Percentiles rank a stretch among this genome's conserved stretches.
These are phyloP conservation scores for Eulithis prunata DNA, from an alignment of 2,888 invertebrate genomes.

Conservation along the genomic window DNA sequence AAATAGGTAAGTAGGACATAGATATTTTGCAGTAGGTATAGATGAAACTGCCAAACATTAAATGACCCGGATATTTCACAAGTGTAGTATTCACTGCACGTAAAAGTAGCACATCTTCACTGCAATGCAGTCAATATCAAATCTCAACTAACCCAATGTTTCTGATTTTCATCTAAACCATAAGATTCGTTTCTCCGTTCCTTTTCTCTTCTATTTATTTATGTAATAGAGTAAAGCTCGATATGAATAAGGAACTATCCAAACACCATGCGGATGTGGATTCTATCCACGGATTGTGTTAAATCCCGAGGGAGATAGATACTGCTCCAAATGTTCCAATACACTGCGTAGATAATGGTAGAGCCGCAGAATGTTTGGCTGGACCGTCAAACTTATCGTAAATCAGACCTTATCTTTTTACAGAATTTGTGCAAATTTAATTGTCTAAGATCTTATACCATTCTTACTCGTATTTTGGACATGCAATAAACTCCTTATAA, in stretches of 20 bases:
- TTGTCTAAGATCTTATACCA: not conserved
- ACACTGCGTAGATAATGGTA: conserved; percentile 29
- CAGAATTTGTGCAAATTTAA: not conserved
- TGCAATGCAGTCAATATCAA: conserved; percentile 29
- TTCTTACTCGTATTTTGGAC: not conserved
- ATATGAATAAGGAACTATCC: conserved; percentile 27
- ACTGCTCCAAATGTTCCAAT: conserved; percentile 20
- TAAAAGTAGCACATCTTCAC: conserved; percentile 27
- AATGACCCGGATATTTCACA: conserved; percentile 16
- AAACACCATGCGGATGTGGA: conserved; percentile 27
- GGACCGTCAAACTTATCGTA: conserved; percentile 9
- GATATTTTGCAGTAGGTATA: not conserved
- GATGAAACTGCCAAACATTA: not conserved
- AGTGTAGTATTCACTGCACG: conserved; percentile 14
- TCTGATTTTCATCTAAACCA: conserved; percentile 11
- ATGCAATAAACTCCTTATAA: conserved; percentile 3
- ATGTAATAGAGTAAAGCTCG: conserved; percentile 20
- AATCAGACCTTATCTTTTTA: not conserved
- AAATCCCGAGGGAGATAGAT: conserved; percentile 27
- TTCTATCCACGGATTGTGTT: conserved; percentile 29
- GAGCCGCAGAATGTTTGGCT: conserved; percentile 16
- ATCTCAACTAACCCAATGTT: conserved; percentile 13
- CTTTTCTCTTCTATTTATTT: conserved; percentile 25
- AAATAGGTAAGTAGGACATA: not conserved
- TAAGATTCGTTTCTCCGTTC: not conserved